Evolutionary conservation across 1,140 invertebrate species (phyloP), one percentile per base, ranked within the genome.

Genomic region (Drosophila navojoa): DNA sequence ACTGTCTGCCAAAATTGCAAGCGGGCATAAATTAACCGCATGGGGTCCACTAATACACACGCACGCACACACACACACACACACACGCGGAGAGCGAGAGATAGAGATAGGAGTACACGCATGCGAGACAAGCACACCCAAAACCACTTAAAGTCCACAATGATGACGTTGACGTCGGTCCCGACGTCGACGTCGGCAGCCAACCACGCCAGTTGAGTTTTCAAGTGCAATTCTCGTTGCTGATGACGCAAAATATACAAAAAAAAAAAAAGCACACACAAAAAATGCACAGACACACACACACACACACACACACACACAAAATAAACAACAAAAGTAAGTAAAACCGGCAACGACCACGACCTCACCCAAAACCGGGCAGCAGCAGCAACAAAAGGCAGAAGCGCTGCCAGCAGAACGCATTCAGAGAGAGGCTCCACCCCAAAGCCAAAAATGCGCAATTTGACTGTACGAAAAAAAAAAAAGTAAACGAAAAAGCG

Each of bases 71-170:
- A 57, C 42, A 70, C 53, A 45, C 61, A 29, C 27, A 29, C 27
- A 29, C 27, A 29, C 3, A 27, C 27, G 0, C 58, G 59, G 42
- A 9, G 42, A 15, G 15, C 13, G 42, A 61, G 57, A 62, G 42
- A 11, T 3, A 29, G 40, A 64, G 60, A 59, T 35, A 69, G 64
- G 75, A 53, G 71, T 73, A 67, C 71, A 71, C 73, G 54, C 64
- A 79, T 68, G 69, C 69, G 72, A 87, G 79, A 84, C 66, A 77
- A 89, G 79, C 84, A 89, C 79, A 89, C 84, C 84, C 84, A 90
- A 86, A 86, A 86, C 82, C 82, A 86, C 82, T 89, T 86, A 79
- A 86, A 89, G 82, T 86, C 82, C 82, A 89, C 82, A 86, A 89
- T 89, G 82, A 86, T 86, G 82, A 86, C 82, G 84, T 86, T 86